Conservation (phyloP, 1,140 invertebrate genomes). For the Amphibalanus amphitrite region DNA sequence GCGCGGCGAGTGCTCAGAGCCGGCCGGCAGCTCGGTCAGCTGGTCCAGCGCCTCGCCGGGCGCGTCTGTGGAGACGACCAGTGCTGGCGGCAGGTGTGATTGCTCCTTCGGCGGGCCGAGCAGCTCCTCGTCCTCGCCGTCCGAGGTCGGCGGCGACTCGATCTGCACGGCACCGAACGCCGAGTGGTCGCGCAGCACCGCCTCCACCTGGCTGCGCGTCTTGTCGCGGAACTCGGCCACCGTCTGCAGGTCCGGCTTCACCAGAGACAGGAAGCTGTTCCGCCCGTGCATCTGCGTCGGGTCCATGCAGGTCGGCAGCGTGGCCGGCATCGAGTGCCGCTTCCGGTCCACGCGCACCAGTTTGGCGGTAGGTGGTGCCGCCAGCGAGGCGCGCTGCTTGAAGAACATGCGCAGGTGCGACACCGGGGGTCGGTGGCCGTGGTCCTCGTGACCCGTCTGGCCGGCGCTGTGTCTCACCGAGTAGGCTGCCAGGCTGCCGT, state of each 20-base stretch:
- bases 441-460: background rate
- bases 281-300: background rate
- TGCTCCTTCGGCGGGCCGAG: background rate
- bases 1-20: background rate
- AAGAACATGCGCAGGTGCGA: background rate
- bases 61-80: background rate
- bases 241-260: background rate
- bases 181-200: background rate
- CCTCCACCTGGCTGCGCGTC: background rate
- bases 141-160: background rate
- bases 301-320: background rate
- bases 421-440: background rate
- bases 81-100: background rate
- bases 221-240: background rate
- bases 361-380: background rate
- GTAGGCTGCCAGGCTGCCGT: background rate
- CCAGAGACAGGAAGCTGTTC: background rate
- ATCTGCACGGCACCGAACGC: background rate
- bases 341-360: background rate
- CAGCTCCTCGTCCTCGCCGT: background rate
- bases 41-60: background rate
- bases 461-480: background rate
- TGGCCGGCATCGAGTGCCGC: background rate
- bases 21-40: background rate
- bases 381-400: background rate